Evolutionary conservation across 1,140 invertebrate species (phyloP).

Genomic region (Pseudoatta argentina): DNA sequence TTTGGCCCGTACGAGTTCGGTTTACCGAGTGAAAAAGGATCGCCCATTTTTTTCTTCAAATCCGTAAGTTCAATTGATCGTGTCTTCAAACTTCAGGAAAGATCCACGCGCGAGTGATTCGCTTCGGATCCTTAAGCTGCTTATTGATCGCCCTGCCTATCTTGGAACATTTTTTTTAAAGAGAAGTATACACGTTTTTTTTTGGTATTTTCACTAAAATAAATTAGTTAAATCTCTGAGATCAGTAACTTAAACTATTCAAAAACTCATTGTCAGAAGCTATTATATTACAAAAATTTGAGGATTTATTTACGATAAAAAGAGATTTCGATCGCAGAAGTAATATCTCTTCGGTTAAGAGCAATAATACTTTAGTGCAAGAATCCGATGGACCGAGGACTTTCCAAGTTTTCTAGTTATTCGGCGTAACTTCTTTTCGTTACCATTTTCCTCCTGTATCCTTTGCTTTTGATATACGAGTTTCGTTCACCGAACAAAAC

Average conservation of each 20-base stretch:
- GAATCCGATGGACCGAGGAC: neutral
- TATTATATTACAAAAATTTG: conserved; percentile 11
- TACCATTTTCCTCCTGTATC: conserved; percentile 8
- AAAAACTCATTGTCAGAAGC: neutral
- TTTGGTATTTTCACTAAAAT: neutral
- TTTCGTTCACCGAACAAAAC: conserved; percentile 24
- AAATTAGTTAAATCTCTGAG: neutral
- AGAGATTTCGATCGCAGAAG: neutral
- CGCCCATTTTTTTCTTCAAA: conserved; percentile 31
- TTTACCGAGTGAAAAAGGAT: conserved; percentile 50
- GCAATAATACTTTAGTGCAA: conserved; percentile 18
- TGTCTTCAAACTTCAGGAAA: conserved; percentile 9
- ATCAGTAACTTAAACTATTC: neutral
- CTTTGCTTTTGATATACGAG: conserved; percentile 27
- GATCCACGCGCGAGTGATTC: conserved; percentile 27
- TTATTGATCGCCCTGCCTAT: conserved; percentile 22
- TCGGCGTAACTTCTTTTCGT: conserved; percentile 33
- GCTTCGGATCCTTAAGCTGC: conserved; percentile 4
- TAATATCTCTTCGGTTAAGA: conserved; percentile 22
- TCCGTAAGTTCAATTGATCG: conserved; percentile 37
- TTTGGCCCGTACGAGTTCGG: conserved; percentile 31
- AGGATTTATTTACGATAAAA: neutral
- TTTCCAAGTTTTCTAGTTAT: conserved; percentile 60
- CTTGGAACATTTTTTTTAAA: conserved; percentile 13
- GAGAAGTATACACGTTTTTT: neutral